Base-by-base conservation (phyloP, 2,888 invertebrate species). In the Latheticus oryzae region DNA sequence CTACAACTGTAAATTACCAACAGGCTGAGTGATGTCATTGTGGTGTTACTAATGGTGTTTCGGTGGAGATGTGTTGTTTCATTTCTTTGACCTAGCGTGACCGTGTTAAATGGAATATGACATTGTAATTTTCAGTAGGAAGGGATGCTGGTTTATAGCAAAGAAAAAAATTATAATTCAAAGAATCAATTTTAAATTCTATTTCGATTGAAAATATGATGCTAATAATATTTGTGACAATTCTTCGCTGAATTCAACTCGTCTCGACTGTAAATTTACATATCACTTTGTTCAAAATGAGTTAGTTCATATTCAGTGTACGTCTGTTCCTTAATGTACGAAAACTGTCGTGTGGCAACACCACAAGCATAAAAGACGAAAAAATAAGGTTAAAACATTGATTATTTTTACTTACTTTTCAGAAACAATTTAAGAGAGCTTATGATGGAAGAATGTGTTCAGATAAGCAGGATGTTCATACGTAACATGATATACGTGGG, bases 11-110 rank as follows among this genome's bases (percentile, higher is more conserved):
- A 43, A 54, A 45, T 54, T 54, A 54, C 43, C 26, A 35, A 28
- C 37, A 17, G 13, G 28, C 23, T 43, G 23, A 45, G 50, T 60
- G 50, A 57, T 55, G 57, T 51, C 60, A 60, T 53, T 57, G 53
- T 48, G 50, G 53, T 28, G n/a, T 24, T 35, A 50, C 26, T 54
- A 48, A 53, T 53, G 42, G 50, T 61, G 58, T 53, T 58, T 58
- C 60, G 50, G 50, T 53, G 35, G 50, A 53, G 57, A 58, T 45
- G 58, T 40, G 51, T 54, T 54, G 61, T 61, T 58, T 54, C 58
- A 58, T 58, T 58, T 61, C 45, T 54, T 37, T 54, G 58, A 58
- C 61, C 61, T 17, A 40, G 9, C 17, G 24, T 54, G 58, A 57
- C 53, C 53, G 40, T 37, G 13, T 23, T 32, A 52, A 52, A 16